These are phyloP conservation scores for Crotalus helleri DNA, from an alignment of 2,113 vertebrate genomes.

Conservation along the genomic window DNA sequence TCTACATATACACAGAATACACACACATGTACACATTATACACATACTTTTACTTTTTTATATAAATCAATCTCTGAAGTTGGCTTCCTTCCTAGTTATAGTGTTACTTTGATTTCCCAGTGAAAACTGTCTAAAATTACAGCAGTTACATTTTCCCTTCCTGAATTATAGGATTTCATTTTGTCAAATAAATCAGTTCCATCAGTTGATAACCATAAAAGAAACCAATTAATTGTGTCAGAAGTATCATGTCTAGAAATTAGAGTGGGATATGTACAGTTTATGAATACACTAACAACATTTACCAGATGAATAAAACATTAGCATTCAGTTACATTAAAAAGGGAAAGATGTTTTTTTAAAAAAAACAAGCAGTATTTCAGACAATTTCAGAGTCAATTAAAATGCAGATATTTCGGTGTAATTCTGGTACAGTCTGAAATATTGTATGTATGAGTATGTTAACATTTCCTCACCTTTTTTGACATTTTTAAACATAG, in stretches of 20 bases:
- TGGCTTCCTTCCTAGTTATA: not conserved
- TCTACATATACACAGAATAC: not conserved
- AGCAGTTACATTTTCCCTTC: not conserved
- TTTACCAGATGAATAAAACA: not conserved
- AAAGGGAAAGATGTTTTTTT: not conserved
- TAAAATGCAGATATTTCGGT: not conserved
- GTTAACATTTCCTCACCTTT: not conserved
- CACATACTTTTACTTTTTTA: not conserved
- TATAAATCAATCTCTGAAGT: not conserved
- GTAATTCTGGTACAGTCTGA: not conserved
- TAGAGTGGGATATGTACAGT: not conserved
- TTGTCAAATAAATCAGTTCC: not conserved
- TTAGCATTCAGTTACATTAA: not conserved
- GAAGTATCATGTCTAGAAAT: not conserved
- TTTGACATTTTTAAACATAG: not conserved
- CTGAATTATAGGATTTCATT: not conserved
- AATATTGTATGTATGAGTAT: not conserved
- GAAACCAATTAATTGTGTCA: not conserved
- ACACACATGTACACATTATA: not conserved
- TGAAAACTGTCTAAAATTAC: not conserved
- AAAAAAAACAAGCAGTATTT: not conserved
- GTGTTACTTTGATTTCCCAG: not conserved
- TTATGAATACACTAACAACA: not conserved
- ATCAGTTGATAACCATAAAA: not conserved
- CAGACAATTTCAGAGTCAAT: not conserved